Base-by-base conservation (phyloP, 2,888 invertebrate genomes). In the Conops quadrifasciatus region DNA sequence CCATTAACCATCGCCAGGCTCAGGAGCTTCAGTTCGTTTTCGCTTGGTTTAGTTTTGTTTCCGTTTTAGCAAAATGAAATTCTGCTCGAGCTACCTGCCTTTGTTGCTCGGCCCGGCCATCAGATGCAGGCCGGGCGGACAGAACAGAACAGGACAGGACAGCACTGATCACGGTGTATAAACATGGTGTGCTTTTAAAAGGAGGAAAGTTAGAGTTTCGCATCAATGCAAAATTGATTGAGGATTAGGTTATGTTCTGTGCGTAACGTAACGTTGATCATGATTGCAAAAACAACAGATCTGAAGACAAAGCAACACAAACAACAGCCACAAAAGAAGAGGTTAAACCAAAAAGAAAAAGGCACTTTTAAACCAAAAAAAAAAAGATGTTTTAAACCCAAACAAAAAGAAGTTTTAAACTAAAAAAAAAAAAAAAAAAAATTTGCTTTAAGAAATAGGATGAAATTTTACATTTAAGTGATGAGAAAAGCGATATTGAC, bases 191-290 rank as follows among this genome's bases (percentile, higher is more conserved):
- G 16, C 16, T 9, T 36, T 15, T 28, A 28, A 19, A 26, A 16
- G 13, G 63, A 26, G 66, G 36, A 26, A 24, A 56, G 36, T 53
- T 66, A 43, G 56, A 66, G 56, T 66, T 36, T 56, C 36, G 66
- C 53, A 43, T 66, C 30, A 66, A 66, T 66, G 66, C 66, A 66
- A 53, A 66, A 66, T 66, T 66, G 66, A 66, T 66, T 66, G 66
- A 51, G 66, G 66, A 66, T 66, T 66, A 66, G 66, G 66, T 66
- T 66, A 56, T 66, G 66, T 66, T 56, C 66, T 53, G 53, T 56
- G 66, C 56, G 53, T 66, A 66, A 66, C n/a, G n/a, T n/a, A 66
- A 66, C 36, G 66, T 56, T 66, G 66, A 30, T 30, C 66, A 66
- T 66, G 66, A 66, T 66, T 66, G 56, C 56, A 36, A 56, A 36